phyloP scores from a whole-genome alignment of 1,140 invertebrate species.

The Hycleus cichorii region DNA sequence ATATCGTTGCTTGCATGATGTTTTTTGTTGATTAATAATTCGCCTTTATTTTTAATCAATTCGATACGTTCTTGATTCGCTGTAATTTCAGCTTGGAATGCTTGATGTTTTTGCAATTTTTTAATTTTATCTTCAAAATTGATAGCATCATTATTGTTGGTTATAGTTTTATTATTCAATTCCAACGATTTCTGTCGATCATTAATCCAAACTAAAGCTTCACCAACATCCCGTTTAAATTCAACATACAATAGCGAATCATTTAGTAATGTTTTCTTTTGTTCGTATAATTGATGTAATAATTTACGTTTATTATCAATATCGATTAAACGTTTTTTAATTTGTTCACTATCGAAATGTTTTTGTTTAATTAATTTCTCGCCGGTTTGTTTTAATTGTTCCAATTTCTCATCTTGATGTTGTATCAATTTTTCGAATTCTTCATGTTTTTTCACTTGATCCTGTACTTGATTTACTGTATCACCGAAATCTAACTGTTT shows the following conservation, averaged over 20 bases:
- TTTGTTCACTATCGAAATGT: conserved; percentile 89
- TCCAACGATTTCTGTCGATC: conserved; percentile 88
- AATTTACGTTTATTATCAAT: conserved; percentile 63
- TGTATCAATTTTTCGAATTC: conserved; percentile 81
- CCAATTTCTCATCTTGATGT: conserved; percentile 82
- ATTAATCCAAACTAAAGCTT: conserved; percentile 86
- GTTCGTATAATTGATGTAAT: conserved; percentile 58
- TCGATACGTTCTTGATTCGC: conserved; percentile 83
- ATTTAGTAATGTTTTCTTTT: conserved; percentile 59
- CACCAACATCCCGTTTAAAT: conserved; percentile 82
- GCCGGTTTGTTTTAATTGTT: conserved; percentile 69
- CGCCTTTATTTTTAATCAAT: conserved; percentile 67
- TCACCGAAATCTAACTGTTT: conserved; percentile 43
- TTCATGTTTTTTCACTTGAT: conserved; percentile 82
- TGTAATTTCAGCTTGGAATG: conserved; percentile 89
- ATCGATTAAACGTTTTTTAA: conserved; percentile 62
- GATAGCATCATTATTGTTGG: conserved; percentile 53
- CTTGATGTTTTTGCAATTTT: conserved; percentile 96
- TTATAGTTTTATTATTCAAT: conserved; percentile 53
- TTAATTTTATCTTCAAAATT: conserved; percentile 85
- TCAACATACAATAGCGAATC: conserved; percentile 79
- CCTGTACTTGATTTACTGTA: conserved; percentile 80
- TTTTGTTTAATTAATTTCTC: conserved; percentile 85
- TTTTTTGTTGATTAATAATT: conserved; percentile 57
- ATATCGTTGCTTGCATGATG: conserved; percentile 69